These are phyloP conservation scores for Trachelus tabidus DNA, from an alignment of 2,888 invertebrate species.

Conservation along the genomic window DNA sequence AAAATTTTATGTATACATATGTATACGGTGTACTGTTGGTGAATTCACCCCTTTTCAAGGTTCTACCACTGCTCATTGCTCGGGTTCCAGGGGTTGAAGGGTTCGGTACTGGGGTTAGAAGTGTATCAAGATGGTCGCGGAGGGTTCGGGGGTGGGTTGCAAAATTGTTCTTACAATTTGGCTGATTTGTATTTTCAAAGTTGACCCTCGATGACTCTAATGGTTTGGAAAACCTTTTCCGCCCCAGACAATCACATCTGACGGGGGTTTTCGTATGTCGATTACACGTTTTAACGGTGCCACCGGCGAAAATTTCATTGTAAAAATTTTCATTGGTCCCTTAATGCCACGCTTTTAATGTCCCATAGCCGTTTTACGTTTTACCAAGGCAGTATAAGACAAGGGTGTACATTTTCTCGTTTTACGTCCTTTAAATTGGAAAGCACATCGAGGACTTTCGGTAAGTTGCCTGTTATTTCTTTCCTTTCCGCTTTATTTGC, in stretches of 20 bases:
- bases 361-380: neutral
- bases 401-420: neutral
- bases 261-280: neutral
- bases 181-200: slow-evolving; percentile 44
- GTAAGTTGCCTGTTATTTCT: neutral
- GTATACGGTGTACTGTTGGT: neutral
- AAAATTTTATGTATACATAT: no score
- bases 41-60: slow-evolving; percentile 18
- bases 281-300: neutral
- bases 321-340: neutral
- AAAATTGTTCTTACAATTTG: slow-evolving; percentile 54
- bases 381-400: neutral
- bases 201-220: neutral
- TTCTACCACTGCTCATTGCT: slow-evolving; percentile 52
- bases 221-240: neutral
- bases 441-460: neutral
- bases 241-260: neutral
- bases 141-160: neutral
- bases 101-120: no score
- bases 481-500: neutral
- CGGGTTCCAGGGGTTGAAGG: slow-evolving; percentile 1
- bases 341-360: neutral
- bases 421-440: neutral
- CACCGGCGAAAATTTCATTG: neutral
- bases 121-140: no score